These are phyloP conservation scores for Keiferia lycopersicella DNA, from an alignment of 2,888 invertebrate genomes.

Conservation along the genomic window DNA sequence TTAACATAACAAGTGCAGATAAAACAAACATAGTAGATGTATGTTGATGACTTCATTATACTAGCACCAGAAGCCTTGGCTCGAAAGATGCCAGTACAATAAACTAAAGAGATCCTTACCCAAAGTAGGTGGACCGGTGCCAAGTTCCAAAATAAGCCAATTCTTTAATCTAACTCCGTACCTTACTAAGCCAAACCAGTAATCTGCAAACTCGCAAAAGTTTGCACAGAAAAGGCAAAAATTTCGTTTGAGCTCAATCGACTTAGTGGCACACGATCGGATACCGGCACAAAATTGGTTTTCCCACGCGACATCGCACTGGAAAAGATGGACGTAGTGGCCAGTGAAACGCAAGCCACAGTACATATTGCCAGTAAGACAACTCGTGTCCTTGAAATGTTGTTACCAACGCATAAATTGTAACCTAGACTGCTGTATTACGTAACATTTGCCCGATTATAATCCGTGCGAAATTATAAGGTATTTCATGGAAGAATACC, in stretches of 20 bases:
- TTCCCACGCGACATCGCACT: slow-evolving; percentile 52
- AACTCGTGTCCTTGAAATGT: neutral
- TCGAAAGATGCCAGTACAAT: neutral
- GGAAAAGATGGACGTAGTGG: slow-evolving; percentile 28
- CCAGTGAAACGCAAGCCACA: slow-evolving; percentile 9
- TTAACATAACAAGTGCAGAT: neutral
- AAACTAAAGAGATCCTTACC: slow-evolving; percentile 8
- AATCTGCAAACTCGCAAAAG: slow-evolving; percentile 26
- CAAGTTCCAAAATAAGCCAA: slow-evolving; percentile 15
- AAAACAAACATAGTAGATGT: too few relatives aligned
- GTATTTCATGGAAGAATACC: too few relatives aligned
- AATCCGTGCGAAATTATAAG: too few relatives aligned
- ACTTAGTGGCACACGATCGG: slow-evolving; percentile 58
- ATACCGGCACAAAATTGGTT: slow-evolving; percentile 67
- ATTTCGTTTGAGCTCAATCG: slow-evolving; percentile 60
- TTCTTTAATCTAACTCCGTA: slow-evolving; percentile 12
- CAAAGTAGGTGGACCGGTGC: slow-evolving; percentile 8
- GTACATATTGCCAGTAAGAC: neutral
- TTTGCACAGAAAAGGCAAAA: slow-evolving; percentile 40
- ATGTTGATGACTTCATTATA: too few relatives aligned
- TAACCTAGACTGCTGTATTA: neutral
- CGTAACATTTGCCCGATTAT: too few relatives aligned
- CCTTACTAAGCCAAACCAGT: slow-evolving; percentile 14
- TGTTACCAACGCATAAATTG: neutral
- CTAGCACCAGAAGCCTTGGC: neutral